Evolutionary conservation across 2,888 invertebrate genomes (phyloP).

Genomic region (Caenorhabditis becei): DNA sequence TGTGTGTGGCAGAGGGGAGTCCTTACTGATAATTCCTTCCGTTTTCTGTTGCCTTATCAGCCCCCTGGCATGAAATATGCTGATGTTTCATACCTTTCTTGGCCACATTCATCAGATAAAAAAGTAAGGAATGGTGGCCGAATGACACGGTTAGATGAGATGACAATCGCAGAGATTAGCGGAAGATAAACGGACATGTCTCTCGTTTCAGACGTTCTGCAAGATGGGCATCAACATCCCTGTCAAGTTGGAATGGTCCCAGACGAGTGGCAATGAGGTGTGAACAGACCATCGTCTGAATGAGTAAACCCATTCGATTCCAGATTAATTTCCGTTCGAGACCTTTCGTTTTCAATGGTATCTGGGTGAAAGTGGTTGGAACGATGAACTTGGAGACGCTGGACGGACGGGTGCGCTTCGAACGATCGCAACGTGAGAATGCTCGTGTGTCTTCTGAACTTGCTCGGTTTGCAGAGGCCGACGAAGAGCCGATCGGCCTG

Average conservation of each 20-base stretch:
- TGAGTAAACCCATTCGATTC: background rate
- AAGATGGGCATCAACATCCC: constrained; percentile 61
- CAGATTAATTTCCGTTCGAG: constrained; percentile 55
- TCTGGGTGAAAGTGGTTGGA: constrained; percentile 60
- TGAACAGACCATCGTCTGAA: background rate
- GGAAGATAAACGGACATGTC: background rate
- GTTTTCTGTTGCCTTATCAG: constrained; percentile 8
- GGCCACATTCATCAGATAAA: constrained; percentile 16
- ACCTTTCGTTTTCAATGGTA: constrained; percentile 61
- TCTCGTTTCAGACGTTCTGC: constrained; percentile 61
- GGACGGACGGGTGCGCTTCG: constrained; percentile 61
- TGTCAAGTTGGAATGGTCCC: constrained; percentile 54
- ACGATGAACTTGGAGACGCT: constrained; percentile 46
- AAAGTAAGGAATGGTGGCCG: background rate
- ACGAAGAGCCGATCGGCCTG: constrained; percentile 34
- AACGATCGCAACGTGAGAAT: constrained; percentile 41
- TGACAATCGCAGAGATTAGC: constrained; percentile 40
- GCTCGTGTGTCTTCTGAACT: constrained; percentile 6
- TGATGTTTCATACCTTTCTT: background rate
- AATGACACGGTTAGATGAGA: constrained; percentile 52
- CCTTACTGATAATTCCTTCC: constrained; percentile 54
- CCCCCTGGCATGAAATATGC: constrained; percentile 1
- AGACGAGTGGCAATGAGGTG: constrained; percentile 40
- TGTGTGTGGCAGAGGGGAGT: too few relatives aligned
- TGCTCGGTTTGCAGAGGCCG: constrained; percentile 30